Conservation (phyloP, 2,888 invertebrate genomes). For the Eueremaeus valkanovi region DNA sequence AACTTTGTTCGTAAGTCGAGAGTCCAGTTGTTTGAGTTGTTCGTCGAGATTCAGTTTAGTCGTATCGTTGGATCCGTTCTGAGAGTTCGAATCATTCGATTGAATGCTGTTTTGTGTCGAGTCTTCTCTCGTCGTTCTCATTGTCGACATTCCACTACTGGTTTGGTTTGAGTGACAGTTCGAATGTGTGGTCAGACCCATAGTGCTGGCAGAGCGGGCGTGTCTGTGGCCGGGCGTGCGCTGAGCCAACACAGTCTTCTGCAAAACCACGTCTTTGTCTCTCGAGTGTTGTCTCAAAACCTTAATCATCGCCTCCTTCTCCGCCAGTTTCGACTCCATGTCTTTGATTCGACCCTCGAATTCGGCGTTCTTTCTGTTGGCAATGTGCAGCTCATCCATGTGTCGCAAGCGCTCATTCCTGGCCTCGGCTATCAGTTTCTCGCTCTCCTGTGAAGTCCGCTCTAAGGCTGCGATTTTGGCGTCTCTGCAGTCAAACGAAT, state of each 20-base stretch:
- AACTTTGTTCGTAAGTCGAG: slow-evolving; percentile 58
- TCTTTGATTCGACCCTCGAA: slow-evolving; percentile 75
- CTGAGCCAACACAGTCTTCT: slow-evolving; percentile 48
- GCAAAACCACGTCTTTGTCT: slow-evolving; percentile 49
- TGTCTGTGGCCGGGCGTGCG: slow-evolving; percentile 49
- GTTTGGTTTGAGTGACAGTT: slow-evolving; percentile 30
- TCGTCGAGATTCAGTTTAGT: slow-evolving; percentile 59
- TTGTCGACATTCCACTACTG: not conserved
- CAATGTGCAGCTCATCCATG: slow-evolving; percentile 80
- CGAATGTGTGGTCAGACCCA: slow-evolving; percentile 46
- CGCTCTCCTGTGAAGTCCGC: slow-evolving; percentile 73
- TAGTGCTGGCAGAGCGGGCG: slow-evolving; percentile 47
- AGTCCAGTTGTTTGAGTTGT: slow-evolving; percentile 67
- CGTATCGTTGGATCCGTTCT: slow-evolving; percentile 12
- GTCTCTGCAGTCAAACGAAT: slow-evolving; percentile 59
- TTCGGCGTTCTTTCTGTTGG: slow-evolving; percentile 78
- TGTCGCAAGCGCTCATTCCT: slow-evolving; percentile 78
- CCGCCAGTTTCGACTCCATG: slow-evolving; percentile 78
- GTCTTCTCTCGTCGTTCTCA: not conserved
- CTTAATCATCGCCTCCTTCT: slow-evolving; percentile 83
- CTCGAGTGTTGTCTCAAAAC: slow-evolving; percentile 64
- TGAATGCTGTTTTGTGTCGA: not conserved
- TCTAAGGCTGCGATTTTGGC: slow-evolving; percentile 76
- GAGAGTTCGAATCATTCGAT: slow-evolving; percentile 12
- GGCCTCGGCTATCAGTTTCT: slow-evolving; percentile 77